A percentile compares a stretch with the other conserved stretches of the same genome.
phyloP scores from a whole-genome alignment of 2,888 invertebrate genomes.

The Philereme transversata region DNA sequence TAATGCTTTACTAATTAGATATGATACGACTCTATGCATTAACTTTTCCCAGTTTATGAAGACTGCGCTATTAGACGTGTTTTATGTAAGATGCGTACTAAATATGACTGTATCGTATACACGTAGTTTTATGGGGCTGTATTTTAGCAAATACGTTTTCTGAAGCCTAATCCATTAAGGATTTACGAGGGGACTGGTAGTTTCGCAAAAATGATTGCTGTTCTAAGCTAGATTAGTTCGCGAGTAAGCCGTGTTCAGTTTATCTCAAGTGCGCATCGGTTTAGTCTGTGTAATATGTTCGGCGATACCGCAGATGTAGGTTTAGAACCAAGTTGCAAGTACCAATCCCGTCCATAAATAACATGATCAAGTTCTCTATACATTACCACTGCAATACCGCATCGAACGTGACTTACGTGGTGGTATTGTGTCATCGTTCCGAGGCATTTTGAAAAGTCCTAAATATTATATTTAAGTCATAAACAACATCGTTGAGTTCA shows the following conservation, averaged over 20 bases:
- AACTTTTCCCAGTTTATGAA: slow-evolving; percentile 14
- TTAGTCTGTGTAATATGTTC: slow-evolving; percentile 18
- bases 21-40: slow-evolving; percentile 17
- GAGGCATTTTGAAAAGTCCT: no score
- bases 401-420: no score
- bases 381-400: no score
- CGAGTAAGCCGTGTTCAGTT: slow-evolving; percentile 71
- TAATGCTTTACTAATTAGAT: slow-evolving; percentile 14
- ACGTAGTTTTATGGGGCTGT: slow-evolving; percentile 31
- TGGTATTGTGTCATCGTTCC: no score
- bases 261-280: slow-evolving; percentile 69
- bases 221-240: slow-evolving; percentile 65
- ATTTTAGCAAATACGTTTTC: slow-evolving; percentile 39
- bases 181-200: slow-evolving; percentile 65
- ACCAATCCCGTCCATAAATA: neutral
- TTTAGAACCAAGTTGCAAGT: slow-evolving; percentile 5
- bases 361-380: neutral
- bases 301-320: slow-evolving; percentile 4
- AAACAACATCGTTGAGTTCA: no score
- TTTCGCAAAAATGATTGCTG: slow-evolving; percentile 76
- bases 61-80: slow-evolving; percentile 14
- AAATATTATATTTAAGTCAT: no score
- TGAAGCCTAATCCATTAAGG: slow-evolving; percentile 56
- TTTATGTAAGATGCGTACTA: slow-evolving; percentile 17
- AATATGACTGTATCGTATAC: slow-evolving; percentile 7